Base-by-base conservation (phyloP, 2,888 invertebrate genomes). In the Dolichomitus sp. region DNA sequence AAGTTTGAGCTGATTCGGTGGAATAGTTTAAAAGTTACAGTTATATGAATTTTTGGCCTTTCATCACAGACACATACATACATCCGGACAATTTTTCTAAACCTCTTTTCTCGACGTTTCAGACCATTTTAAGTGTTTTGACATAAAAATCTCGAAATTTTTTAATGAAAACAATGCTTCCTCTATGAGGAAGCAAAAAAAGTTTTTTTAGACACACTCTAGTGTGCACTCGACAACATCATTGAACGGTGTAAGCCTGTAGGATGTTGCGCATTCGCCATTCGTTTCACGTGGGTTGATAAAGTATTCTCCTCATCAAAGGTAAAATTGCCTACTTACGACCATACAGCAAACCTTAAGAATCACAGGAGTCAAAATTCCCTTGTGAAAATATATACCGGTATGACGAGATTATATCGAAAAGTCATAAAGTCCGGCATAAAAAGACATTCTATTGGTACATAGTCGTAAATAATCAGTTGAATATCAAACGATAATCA, bases 401-500 rank as follows among this genome's bases (percentile, higher is more conserved):
- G 52, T 11, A 57, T 50, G 48, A 50, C 23, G 48, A 11, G 70
- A 63, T 65, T 17, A 54, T 11, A 54, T 19, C 68, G 54, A 63
- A n/a, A 40, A 63, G 48, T 54, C 50, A 61, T 54, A 19, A 48
- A 73, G 48, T 57, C 57, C 48, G 42, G 33, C 12, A 48, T 4
- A 50, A 52, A 61, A 33, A 27, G 40, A 11, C 7, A 42, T 72
- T 70, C 37, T 17, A 66, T 61, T 40, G 42, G 37, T 14, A 33
- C 9, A 50, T 14, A 27, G 72, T 72, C 66, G 52, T 79, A 68
- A 79, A 65, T 75, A 65, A 72, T 59, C 54, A 40, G 54, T 73
- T 57, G 45, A 73, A 80, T 83, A 83, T 83, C 83, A 83, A 83
- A 83, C 76, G 80, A 68, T 76, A 57, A 80, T 82, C 63, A 5